A percentile compares a stretch with the other conserved stretches of the same genome.
Conservation (phyloP, 1,140 invertebrate species). For the Nilaparvata lugens region DNA sequence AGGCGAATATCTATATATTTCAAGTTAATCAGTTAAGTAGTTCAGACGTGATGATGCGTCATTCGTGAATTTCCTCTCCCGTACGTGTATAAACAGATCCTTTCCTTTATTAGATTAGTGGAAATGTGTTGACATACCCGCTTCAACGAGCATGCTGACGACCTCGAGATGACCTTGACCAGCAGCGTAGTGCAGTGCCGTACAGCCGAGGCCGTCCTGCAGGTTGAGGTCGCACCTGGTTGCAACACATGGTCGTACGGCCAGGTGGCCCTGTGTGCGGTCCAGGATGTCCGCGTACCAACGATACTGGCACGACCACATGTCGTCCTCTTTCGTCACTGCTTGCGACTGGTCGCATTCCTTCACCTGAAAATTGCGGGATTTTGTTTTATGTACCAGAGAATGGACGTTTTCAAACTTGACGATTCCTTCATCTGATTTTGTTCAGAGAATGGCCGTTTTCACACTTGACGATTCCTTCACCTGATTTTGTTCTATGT, state of each 20-base stretch:
- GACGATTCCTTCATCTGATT: background rate
- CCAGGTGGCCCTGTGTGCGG: conserved; percentile 37
- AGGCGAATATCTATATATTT: too few relatives aligned
- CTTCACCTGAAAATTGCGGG: background rate
- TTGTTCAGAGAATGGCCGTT: conserved; percentile 29
- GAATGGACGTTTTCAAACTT: background rate
- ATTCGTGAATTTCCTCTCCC: too few relatives aligned
- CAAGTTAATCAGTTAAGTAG: too few relatives aligned
- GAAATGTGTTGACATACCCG: too few relatives aligned
- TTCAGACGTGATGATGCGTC: too few relatives aligned
- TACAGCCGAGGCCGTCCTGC: conserved; percentile 42
- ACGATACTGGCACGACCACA: conserved; percentile 26
- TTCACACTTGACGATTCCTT: too few relatives aligned
- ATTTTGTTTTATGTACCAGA: background rate
- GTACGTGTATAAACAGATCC: too few relatives aligned
- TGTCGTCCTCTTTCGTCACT: conserved; percentile 24
- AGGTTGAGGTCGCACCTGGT: conserved; percentile 37
- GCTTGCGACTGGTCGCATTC: background rate
- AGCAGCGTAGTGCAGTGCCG: conserved; percentile 50
- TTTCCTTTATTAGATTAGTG: too few relatives aligned
- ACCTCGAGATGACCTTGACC: conserved; percentile 43
- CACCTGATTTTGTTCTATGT: too few relatives aligned
- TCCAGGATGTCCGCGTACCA: conserved; percentile 46
- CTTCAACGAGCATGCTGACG: conserved; percentile 33
- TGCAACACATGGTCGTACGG: conserved; percentile 17